These are phyloP conservation scores for Actenoides hombroni DNA, from an alignment of 2,113 vertebrate genomes.

Conservation along the genomic window DNA sequence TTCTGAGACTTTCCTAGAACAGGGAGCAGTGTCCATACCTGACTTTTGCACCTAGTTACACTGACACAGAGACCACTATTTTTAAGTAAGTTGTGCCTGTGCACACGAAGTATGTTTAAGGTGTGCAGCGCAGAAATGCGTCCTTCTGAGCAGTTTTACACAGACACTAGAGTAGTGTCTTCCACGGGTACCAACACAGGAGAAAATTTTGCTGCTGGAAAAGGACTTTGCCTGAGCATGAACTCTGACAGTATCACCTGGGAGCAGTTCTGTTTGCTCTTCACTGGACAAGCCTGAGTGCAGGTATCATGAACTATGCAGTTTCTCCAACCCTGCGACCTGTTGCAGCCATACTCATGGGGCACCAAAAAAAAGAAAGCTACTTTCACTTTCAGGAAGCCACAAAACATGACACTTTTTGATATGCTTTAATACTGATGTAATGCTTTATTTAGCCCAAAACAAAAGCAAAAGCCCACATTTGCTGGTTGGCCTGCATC, in stretches of 20 bases:
- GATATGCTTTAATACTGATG: background rate
- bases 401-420: background rate
- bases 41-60: background rate
- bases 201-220: background rate
- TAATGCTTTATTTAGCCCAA: background rate
- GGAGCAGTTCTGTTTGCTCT: background rate
- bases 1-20: background rate
- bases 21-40: background rate
- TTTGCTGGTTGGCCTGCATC: background rate
- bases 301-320: background rate
- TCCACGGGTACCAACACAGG: background rate
- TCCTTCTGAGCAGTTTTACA: background rate
- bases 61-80: background rate
- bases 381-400: background rate
- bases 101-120: background rate
- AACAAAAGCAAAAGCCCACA: background rate
- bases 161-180: background rate
- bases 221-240: background rate
- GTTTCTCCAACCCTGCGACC: background rate
- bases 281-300: background rate
- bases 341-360: background rate
- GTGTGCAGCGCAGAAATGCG: background rate
- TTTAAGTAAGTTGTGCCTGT: background rate
- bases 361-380: background rate
- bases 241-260: background rate